Percentiles rank a stretch among this genome's conserved stretches.
These are phyloP conservation scores for Physella acuta DNA, from an alignment of 1,140 invertebrate genomes.

Conservation along the genomic window DNA sequence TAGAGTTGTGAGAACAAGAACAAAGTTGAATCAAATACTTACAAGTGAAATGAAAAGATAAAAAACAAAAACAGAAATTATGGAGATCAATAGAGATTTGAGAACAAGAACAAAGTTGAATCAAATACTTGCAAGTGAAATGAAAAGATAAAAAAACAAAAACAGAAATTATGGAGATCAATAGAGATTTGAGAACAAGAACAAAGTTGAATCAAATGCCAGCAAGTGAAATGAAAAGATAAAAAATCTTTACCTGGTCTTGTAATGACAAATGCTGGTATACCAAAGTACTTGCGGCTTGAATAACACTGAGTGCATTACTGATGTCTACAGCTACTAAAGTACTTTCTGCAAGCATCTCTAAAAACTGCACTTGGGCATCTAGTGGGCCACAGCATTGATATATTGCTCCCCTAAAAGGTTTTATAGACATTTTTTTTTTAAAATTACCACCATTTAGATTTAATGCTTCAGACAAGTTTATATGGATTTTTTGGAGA, in stretches of 20 bases:
- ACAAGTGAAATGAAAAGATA: neutral
- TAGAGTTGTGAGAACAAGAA: too few species aligned
- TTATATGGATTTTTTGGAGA: too few species aligned
- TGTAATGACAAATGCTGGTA: conserved; percentile 66
- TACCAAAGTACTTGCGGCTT: conserved; percentile 70
- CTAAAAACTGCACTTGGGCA: conserved; percentile 76
- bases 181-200: too few species aligned
- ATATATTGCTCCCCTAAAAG: conserved; percentile 69
- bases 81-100: too few species aligned
- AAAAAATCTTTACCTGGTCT: conserved; percentile 60
- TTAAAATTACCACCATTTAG: neutral
- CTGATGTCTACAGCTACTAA: conserved; percentile 72
- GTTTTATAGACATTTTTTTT: conserved; percentile 2
- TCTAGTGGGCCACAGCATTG: conserved; percentile 76
- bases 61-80: neutral
- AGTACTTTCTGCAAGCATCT: conserved; percentile 69
- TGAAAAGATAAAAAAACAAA: too few species aligned
- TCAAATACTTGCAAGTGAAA: too few species aligned
- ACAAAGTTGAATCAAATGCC: too few species aligned
- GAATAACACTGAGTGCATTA: conserved; percentile 74
- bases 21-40: neutral
- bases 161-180: neutral
- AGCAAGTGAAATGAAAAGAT: too few species aligned
- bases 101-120: too few species aligned
- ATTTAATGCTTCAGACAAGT: neutral